A percentile compares a stretch with the other conserved stretches of the same genome.
These are phyloP conservation scores for Grammomys surdaster DNA, from an alignment of 2,113 vertebrate species.

Conservation along the genomic window DNA sequence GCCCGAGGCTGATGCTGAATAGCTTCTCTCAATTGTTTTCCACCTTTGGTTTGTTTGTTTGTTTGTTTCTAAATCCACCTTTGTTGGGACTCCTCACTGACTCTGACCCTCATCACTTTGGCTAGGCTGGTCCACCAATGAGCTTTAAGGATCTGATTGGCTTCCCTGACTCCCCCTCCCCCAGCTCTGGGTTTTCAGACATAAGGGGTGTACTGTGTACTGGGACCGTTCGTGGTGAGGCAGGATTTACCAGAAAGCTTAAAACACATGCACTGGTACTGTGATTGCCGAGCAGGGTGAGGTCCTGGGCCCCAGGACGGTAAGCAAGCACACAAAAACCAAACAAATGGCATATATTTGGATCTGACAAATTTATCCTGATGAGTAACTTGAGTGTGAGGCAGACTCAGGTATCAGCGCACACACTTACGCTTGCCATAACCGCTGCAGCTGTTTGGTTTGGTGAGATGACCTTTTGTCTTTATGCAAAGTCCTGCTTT, in stretches of 20 bases:
- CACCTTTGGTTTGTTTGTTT: too few species aligned
- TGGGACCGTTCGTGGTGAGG: background rate
- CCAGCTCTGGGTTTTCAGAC: background rate
- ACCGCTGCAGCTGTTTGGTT: background rate
- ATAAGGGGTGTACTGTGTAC: background rate
- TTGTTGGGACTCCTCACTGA: background rate
- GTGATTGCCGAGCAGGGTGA: background rate
- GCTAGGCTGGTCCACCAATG: background rate
- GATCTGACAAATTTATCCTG: background rate
- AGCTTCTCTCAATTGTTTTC: background rate
- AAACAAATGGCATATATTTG: background rate
- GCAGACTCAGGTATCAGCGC: background rate
- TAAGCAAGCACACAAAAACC: background rate
- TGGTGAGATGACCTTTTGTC: conserved; percentile 29
- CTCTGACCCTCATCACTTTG: background rate
- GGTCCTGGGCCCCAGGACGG: background rate
- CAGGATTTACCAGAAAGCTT: conserved; percentile 5
- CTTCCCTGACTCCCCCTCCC: background rate
- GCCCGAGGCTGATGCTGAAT: background rate
- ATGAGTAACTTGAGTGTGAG: background rate
- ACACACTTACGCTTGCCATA: background rate
- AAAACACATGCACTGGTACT: background rate
- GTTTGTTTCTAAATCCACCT: too few species aligned
- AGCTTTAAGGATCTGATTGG: background rate
- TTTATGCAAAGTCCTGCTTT: background rate